Evolutionary conservation across 2,797 vertebrate species (phyloP).

Genomic region (Delichon dasypus): DNA sequence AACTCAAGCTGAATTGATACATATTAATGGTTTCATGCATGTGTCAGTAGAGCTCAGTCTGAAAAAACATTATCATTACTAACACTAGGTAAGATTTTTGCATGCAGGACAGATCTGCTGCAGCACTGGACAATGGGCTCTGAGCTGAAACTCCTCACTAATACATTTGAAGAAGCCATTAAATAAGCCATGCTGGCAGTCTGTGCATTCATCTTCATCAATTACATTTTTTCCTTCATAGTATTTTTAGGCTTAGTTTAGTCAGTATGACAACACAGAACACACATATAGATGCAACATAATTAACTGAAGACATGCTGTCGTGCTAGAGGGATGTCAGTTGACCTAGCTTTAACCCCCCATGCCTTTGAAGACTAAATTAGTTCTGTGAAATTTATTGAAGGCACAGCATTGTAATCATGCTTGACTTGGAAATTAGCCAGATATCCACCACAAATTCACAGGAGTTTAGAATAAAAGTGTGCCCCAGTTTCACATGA

Average conservation of each 20-base stretch:
- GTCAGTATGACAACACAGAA: slow-evolving; percentile 46
- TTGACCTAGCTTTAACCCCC: slow-evolving; percentile 52
- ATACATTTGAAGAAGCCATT: slow-evolving; percentile 38
- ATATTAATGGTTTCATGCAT: neutral
- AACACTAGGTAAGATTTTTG: neutral
- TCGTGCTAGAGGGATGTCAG: slow-evolving; percentile 10
- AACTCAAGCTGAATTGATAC: neutral
- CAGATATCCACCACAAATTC: slow-evolving; percentile 10
- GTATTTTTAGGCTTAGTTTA: slow-evolving; percentile 30
- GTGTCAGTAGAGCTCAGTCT: neutral
- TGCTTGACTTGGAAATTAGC: slow-evolving; percentile 43
- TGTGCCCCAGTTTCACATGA: neutral
- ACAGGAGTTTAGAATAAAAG: neutral
- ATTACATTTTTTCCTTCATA: neutral
- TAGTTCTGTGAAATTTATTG: slow-evolving; percentile 34
- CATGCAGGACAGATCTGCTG: neutral
- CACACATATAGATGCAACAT: slow-evolving; percentile 23
- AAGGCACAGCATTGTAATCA: slow-evolving; percentile 31
- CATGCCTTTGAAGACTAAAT: slow-evolving; percentile 52
- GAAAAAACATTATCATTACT: neutral
- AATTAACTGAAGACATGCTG: slow-evolving; percentile 44
- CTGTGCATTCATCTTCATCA: slow-evolving; percentile 28
- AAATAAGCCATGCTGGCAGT: slow-evolving; percentile 45
- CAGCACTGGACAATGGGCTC: neutral
- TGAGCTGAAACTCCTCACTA: neutral